Base-by-base conservation (phyloP, 2,113 vertebrate species). In the Indicator indicator region DNA sequence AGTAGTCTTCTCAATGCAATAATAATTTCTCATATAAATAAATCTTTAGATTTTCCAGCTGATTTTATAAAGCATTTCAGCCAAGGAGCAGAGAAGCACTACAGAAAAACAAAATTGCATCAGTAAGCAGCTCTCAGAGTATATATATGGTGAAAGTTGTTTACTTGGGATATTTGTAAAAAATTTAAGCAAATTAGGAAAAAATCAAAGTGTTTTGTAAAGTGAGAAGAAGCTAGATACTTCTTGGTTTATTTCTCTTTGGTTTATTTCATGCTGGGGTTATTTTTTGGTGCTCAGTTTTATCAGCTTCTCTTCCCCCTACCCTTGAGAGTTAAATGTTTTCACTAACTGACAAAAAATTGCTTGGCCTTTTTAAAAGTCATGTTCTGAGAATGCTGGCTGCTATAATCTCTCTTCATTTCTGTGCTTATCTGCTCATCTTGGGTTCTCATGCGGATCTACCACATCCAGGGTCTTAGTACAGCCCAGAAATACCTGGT, bases 271-370 rank as follows among this genome's bases (percentile, higher is more conserved):
- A 54, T 86, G 27, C 18, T 87, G 36, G 28, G 24, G 86, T 90
- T 95, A 59, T 92, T 94, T 93, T 72, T 72, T 87, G 16, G 44
- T 68, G 42, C 48, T 75, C 60, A 82, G 13, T 76, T 69, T 38
- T 93, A 82, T 30, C 6, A 9, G 76, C 50, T 85, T 85, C 81
- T 17, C 1, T 83, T 96, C 28, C 60, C 32, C 32, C 17, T 86
- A 4, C 27, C 15, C 38, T 33, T 52, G 23, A 68, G 56, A 86
- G 21, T 56, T 60, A 77, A 70, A 67, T 73, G 17, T 48, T 95
- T 94, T 71, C 77, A 21, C 52, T 88, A 83, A 73, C 86, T 90
- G 32, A 58, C 77, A 52, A 89, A 75, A 91, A 91, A 64, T 84
- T 64, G 30, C 48, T 89, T 59, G 24, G 9, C 73, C 5, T 68